Evolutionary conservation across 2,888 invertebrate genomes (phyloP).

Genomic region (Stenolophus ochropezus): DNA sequence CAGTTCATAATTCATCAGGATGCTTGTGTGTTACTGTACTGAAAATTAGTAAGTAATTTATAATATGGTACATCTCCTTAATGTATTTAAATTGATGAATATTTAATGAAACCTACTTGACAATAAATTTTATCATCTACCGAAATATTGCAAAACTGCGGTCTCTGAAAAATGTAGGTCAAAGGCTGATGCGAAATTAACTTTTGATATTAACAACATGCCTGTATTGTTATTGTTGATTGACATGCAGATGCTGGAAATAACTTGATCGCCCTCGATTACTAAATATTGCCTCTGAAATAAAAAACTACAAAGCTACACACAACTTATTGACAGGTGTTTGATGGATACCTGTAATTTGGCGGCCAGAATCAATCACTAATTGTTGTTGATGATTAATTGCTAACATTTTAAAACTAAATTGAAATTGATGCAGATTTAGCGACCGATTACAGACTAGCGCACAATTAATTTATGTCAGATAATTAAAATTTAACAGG

Average conservation of each 20-base stretch:
- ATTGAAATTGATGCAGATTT: slow-evolving; percentile 15
- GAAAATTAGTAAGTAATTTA: too few species aligned
- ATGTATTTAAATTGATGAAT: too few species aligned
- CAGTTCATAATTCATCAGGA: too few species aligned
- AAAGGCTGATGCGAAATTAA: background rate
- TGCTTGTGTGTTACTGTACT: too few species aligned
- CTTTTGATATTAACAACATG: background rate
- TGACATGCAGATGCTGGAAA: background rate
- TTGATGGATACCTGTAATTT: slow-evolving; percentile 4
- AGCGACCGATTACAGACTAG: background rate
- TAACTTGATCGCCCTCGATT: background rate
- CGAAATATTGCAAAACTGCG: background rate
- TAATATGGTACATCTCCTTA: too few species aligned
- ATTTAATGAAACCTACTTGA: too few species aligned
- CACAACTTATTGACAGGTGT: background rate
- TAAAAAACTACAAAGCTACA: background rate
- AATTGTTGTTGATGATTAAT: slow-evolving; percentile 13
- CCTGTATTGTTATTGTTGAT: background rate
- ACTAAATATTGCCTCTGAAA: background rate
- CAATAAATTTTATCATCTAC: background rate
- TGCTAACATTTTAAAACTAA: background rate
- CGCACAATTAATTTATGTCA: background rate
- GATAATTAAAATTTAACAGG: slow-evolving; percentile 16
- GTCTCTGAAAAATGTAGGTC: background rate
- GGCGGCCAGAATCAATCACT: background rate